Percentiles rank a stretch among this genome's conserved stretches.
Evolutionary conservation across 2,113 vertebrate species (phyloP).

Genomic region (Percopsis transmontana): DNA sequence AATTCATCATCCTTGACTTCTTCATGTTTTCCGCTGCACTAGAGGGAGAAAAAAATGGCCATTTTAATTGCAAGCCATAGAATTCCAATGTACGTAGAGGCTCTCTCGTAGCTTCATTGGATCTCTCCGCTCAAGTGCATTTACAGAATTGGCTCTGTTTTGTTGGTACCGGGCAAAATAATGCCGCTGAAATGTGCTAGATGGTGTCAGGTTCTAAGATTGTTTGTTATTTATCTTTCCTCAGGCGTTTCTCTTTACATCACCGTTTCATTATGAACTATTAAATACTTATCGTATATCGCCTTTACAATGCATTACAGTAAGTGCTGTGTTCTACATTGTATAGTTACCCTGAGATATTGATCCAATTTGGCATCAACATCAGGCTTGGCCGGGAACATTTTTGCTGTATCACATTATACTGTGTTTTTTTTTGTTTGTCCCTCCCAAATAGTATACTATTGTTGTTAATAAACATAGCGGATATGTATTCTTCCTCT

Average conservation of each 20-base stretch:
- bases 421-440: constrained; percentile 13
- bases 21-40: constrained; percentile 64
- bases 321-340: constrained; percentile 51
- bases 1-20: constrained; percentile 75
- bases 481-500: constrained; percentile 55
- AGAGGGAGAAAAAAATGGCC: constrained; percentile 27
- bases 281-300: constrained; percentile 33
- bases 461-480: constrained; percentile 56
- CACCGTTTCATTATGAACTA: constrained; percentile 43
- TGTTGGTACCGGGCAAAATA: constrained; percentile 36
- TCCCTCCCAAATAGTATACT: constrained; percentile 19
- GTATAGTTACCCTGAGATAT: constrained; percentile 50
- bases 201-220: constrained; percentile 32
- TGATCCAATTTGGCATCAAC: constrained; percentile 54
- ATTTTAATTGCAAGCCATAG: constrained; percentile 70
- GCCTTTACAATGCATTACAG: constrained; percentile 50
- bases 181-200: constrained; percentile 37
- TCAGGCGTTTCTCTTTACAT: constrained; percentile 30
- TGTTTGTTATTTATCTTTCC: constrained; percentile 32
- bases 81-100: constrained; percentile 55
- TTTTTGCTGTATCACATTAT: constrained; percentile 49
- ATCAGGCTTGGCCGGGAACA: constrained; percentile 41
- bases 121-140: constrained; percentile 27
- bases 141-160: constrained; percentile 44
- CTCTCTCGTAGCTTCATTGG: background rate